A percentile compares a stretch with the other conserved stretches of the same genome.
Conservation (phyloP, 2,888 invertebrate species). For the Meloe dianella region DNA sequence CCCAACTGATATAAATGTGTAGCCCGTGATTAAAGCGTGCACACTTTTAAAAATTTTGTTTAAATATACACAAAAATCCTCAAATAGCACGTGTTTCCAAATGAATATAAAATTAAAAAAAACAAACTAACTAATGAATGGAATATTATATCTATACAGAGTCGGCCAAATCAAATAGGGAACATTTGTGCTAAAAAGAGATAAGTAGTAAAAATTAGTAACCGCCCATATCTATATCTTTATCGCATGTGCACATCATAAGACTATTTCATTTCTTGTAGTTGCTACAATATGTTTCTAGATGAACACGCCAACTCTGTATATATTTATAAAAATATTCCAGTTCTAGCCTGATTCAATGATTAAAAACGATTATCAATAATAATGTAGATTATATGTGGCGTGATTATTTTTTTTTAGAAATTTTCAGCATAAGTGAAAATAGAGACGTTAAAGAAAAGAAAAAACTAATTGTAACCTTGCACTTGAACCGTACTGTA, state of each 20-base stretch:
- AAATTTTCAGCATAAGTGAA: background rate
- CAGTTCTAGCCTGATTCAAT: background rate
- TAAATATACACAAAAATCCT: background rate
- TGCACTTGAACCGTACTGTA: slow-evolving; percentile 51
- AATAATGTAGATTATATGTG: background rate
- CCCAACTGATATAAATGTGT: background rate
- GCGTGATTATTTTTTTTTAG: background rate
- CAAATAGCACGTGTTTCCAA: background rate
- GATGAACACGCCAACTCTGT: too few species aligned
- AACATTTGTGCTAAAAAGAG: too few species aligned
- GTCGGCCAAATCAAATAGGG: too few species aligned
- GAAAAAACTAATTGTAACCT: slow-evolving; percentile 45
- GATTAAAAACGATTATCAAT: background rate
- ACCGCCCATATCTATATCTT: too few species aligned
- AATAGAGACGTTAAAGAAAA: too few species aligned
- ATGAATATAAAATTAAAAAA: background rate
- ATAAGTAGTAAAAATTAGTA: too few species aligned
- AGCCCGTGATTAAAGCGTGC: background rate
- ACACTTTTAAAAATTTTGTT: background rate
- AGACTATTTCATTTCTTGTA: too few species aligned
- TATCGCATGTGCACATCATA: too few species aligned
- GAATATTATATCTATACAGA: too few species aligned
- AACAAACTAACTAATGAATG: background rate
- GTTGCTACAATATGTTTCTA: too few species aligned
- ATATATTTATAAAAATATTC: too few species aligned